Percentiles rank a stretch among this genome's conserved stretches.
Evolutionary conservation across 2,888 invertebrate genomes (phyloP).

Genomic region (Aphodius granarius): DNA sequence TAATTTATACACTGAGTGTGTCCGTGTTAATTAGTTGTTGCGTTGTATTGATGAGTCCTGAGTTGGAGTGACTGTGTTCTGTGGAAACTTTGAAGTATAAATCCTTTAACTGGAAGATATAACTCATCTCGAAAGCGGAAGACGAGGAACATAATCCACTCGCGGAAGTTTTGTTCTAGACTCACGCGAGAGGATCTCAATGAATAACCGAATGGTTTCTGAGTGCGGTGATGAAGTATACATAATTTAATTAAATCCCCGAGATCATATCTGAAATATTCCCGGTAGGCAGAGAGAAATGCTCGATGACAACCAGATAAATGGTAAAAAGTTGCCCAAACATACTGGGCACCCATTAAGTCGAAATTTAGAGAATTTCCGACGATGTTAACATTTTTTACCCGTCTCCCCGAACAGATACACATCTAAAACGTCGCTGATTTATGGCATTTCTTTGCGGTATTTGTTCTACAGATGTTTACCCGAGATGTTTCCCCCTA

Average conservation of each 20-base stretch:
- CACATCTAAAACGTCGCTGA: constrained; percentile 12
- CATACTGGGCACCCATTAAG: not conserved
- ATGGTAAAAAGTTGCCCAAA: not conserved
- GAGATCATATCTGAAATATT: not conserved
- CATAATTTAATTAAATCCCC: not conserved
- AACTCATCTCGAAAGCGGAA: not conserved
- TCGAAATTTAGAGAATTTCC: constrained; percentile 8
- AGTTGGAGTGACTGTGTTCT: no score
- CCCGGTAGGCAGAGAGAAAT: not conserved
- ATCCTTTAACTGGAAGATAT: not conserved
- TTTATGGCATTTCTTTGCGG: constrained; percentile 4
- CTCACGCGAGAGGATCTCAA: not conserved
- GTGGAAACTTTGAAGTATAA: not conserved
- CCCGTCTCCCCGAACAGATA: not conserved
- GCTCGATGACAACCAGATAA: not conserved
- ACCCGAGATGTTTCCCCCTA: not conserved
- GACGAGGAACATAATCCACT: not conserved
- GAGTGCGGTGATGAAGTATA: not conserved
- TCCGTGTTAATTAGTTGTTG: no score
- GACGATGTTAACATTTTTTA: not conserved
- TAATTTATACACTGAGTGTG: constrained; percentile 1
- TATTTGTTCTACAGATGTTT: constrained; percentile 9
- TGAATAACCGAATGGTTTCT: not conserved
- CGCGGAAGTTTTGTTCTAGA: not conserved
- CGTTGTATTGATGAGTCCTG: no score